Conservation (phyloP, 2,888 invertebrate species). For the Drosophila subquinaria region DNA sequence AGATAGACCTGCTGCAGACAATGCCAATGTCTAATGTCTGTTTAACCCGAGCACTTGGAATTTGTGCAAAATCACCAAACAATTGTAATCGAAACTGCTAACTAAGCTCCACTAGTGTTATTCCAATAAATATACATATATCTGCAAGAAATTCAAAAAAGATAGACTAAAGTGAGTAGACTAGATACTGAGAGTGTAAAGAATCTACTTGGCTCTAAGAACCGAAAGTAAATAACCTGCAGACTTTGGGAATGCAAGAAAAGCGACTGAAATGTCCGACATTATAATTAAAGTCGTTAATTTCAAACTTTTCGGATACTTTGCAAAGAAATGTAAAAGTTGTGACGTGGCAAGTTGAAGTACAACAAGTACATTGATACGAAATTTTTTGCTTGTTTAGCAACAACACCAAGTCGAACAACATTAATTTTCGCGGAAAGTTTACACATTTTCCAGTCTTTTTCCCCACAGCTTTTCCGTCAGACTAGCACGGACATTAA, state of each 20-base stretch:
- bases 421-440: conserved; percentile 20
- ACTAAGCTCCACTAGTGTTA: not conserved
- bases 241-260: not conserved
- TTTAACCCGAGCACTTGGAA: conserved; percentile 6
- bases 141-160: too few species aligned
- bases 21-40: conserved; percentile 44
- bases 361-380: conserved; percentile 10
- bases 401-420: conserved; percentile 2
- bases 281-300: conserved; percentile 38
- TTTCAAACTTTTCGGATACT: conserved; percentile 24
- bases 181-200: too few species aligned
- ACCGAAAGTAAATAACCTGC: not conserved
- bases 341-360: conserved; percentile 1
- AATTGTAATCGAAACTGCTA: conserved; percentile 14
- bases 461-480: not conserved
- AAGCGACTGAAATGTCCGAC: not conserved
- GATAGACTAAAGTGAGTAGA: too few species aligned
- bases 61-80: conserved; percentile 23
- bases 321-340: conserved; percentile 22
- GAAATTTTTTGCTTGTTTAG: conserved; percentile 17
- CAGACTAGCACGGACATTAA: not conserved
- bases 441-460: conserved; percentile 11
- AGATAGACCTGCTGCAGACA: conserved; percentile 6
- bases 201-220: not conserved
- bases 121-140: too few species aligned